These are phyloP conservation scores for Meloidogyne chitwoodi DNA, from an alignment of 1,140 invertebrate genomes.

Conservation along the genomic window DNA sequence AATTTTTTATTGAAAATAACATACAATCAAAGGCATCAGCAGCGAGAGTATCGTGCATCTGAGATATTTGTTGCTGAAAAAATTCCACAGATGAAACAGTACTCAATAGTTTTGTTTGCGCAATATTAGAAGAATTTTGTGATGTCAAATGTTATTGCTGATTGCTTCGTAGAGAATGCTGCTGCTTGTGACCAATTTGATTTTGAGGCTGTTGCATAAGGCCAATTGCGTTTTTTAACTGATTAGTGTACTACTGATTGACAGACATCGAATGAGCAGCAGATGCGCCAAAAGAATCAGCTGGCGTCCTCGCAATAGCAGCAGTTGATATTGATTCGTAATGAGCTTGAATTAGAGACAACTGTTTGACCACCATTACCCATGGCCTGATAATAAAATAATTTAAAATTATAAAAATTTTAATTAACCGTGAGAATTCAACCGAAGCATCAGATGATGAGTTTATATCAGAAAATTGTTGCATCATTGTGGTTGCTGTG, in stretches of 20 bases:
- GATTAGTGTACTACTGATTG: conserved; percentile 6
- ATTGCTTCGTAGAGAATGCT: too few species aligned
- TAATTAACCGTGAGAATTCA: not conserved
- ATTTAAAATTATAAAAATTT: not conserved
- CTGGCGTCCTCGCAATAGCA: not conserved
- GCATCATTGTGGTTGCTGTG: not conserved
- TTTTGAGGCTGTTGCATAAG: too few species aligned
- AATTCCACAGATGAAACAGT: not conserved
- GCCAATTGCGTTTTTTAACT: conserved; percentile 4
- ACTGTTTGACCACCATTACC: not conserved
- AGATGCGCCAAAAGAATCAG: too few species aligned
- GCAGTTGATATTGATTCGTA: not conserved
- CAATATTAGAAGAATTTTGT: not conserved
- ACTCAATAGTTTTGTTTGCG: not conserved
- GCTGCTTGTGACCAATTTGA: too few species aligned
- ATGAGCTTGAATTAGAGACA: not conserved
- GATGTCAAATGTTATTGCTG: too few species aligned
- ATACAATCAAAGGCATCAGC: too few species aligned
- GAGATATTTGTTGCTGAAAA: not conserved
- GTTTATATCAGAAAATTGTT: too few species aligned
- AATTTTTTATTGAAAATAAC: not conserved
- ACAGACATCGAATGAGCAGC: conserved; percentile 7
- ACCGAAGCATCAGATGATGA: not conserved
- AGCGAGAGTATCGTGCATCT: not conserved
- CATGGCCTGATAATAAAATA: not conserved